These are phyloP conservation scores for Andrena marginata DNA, from an alignment of 2,888 invertebrate species.

Conservation along the genomic window DNA sequence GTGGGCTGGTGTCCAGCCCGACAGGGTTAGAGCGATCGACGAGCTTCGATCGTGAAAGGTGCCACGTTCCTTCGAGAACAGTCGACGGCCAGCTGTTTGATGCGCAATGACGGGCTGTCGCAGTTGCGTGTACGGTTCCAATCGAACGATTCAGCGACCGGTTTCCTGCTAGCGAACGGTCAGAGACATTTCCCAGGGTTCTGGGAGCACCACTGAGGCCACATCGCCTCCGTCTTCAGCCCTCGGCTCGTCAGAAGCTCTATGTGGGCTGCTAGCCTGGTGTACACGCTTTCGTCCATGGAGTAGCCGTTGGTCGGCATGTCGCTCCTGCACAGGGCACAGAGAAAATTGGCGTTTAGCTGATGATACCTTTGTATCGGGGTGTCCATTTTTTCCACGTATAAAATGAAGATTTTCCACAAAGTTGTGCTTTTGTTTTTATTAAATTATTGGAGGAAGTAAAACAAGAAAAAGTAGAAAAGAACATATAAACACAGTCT, in stretches of 20 bases:
- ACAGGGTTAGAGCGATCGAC: not conserved
- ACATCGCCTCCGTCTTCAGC: constrained; percentile 89
- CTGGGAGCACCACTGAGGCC: constrained; percentile 92
- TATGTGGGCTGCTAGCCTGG: constrained; percentile 89
- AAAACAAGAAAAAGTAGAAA: too few species aligned
- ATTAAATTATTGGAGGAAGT: too few species aligned
- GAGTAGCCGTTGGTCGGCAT: constrained; percentile 84
- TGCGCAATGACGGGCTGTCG: not conserved
- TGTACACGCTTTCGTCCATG: constrained; percentile 89
- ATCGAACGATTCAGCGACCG: constrained; percentile 40
- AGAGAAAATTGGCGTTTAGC: not conserved
- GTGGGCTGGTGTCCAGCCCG: not conserved
- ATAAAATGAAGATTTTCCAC: too few species aligned
- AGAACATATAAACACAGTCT: too few species aligned
- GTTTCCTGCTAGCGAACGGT: constrained; percentile 76
- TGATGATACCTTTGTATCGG: not conserved
- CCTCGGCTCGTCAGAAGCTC: constrained; percentile 88
- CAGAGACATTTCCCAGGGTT: constrained; percentile 91
- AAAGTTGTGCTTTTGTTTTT: too few species aligned
- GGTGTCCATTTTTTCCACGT: not conserved
- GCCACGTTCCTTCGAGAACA: not conserved
- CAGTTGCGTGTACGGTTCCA: constrained; percentile 46
- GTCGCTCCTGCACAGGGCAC: constrained; percentile 85
- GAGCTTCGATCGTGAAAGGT: not conserved
- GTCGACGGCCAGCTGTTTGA: not conserved